Conservation (phyloP, 2,797 vertebrate species). For the Coregonus suidteri region DNA sequence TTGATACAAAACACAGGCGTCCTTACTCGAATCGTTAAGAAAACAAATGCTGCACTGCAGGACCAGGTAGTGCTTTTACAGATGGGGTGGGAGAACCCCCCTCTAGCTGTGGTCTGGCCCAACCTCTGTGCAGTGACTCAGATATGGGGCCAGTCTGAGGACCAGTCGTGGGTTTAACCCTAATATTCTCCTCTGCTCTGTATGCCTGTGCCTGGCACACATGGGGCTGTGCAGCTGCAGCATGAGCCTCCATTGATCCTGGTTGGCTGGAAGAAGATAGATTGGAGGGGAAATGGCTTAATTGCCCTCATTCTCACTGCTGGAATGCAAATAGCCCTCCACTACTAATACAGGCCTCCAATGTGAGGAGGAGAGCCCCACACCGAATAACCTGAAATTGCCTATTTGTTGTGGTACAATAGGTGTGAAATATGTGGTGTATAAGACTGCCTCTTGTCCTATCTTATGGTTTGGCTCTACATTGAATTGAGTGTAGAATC, state of each 20-base stretch:
- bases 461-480: background rate
- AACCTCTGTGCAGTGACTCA: too few relatives aligned
- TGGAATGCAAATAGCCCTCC: conserved; percentile 79
- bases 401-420: conserved; percentile 5
- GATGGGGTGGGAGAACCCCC: too few relatives aligned
- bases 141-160: conserved; percentile 67
- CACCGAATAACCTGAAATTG: conserved; percentile 22
- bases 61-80: too few relatives aligned
- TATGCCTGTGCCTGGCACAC: conserved; percentile 75
- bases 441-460: background rate
- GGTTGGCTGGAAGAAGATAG: conserved; percentile 75
- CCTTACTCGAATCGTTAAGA: conserved; percentile 39
- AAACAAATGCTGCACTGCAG: conserved; percentile 63
- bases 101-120: too few relatives aligned
- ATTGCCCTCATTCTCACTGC: conserved; percentile 80
- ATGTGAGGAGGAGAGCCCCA: conserved; percentile 33
- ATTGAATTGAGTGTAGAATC: background rate
- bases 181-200: conserved; percentile 76
- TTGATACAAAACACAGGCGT: conserved; percentile 43
- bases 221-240: conserved; percentile 76
- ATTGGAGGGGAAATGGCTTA: conserved; percentile 85
- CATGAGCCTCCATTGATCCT: conserved; percentile 77
- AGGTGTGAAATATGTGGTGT: background rate
- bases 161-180: conserved; percentile 80
- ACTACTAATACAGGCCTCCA: conserved; percentile 6